Evolutionary conservation across 2,888 invertebrate genomes (phyloP), one percentile per base, ranked within the genome.

Genomic region (Tineola bisselliella): DNA sequence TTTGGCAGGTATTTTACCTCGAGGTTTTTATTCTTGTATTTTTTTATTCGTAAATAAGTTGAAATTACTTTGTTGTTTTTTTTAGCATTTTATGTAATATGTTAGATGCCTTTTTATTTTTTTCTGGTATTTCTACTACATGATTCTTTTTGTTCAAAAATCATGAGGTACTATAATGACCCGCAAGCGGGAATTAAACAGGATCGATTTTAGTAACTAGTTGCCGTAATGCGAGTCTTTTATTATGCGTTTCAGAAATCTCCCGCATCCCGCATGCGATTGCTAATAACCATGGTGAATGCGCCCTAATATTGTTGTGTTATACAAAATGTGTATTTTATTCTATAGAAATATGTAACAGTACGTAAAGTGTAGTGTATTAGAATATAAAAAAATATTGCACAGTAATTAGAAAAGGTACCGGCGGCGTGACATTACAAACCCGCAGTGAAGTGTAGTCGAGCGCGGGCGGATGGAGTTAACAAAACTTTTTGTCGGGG

Each of bases 401-500:
- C 15, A 48, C 48, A 48, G 13, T 48, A 13, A 48, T 48, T 48
- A 48, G 13, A 48, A 48, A 13, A 48, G 48, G 48, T 48, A 17
- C 48, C 48, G 38, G 48, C 48, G 38, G 48, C 48, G 48, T 48
- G 48, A 48, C 48, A 48, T 48, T 10, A 48, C 48, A 48, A 17
- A 13, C 48, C 48, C 48, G 48, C 48, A 48, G 48, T 48, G 13
- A 48, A 17, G 13, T 48, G 17, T n/a, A 13, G 8, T 48, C 13
- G 17, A 48, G 15, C 17, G 48, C 13, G 48, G 15, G 48, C 15
- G 48, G 48, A 15, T 10, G 15, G 48, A 17, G 48, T 38, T 38
- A 38, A 38, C 48, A 48, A 48, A 48, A 48, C 48, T 48, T 48
- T 48, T 48, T 48, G 48, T 48, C 48, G 48, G 48, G 48, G 38